These are phyloP conservation scores for Eurystomus glaucurus DNA, from an alignment of 2,797 vertebrate species.

Conservation along the genomic window DNA sequence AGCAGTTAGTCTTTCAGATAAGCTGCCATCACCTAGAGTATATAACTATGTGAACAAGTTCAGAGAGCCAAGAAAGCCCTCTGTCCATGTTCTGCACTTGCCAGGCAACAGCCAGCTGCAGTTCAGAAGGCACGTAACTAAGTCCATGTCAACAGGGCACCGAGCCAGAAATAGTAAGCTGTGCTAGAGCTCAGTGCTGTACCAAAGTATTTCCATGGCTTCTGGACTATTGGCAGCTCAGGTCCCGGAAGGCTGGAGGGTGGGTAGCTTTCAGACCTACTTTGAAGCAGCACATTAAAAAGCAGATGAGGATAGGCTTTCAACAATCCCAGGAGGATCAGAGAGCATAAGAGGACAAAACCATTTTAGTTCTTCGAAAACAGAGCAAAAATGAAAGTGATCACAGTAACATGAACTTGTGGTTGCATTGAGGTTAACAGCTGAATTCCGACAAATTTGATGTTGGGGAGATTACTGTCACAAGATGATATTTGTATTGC, in stretches of 20 bases:
- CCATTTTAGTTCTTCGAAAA: neutral
- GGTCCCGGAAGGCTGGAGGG: neutral
- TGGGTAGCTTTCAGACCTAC: neutral
- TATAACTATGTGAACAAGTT: neutral
- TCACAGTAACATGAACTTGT: neutral
- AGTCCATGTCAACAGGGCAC: neutral
- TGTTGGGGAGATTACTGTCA: neutral
- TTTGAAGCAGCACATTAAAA: neutral
- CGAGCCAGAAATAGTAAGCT: neutral
- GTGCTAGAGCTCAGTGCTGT: neutral
- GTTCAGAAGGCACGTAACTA: neutral
- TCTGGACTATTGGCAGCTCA: neutral
- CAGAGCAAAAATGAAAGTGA: neutral
- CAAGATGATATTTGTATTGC: neutral
- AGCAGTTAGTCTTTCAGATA: neutral
- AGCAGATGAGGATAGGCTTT: neutral
- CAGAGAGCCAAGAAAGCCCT: neutral
- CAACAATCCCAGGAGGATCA: neutral
- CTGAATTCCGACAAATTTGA: neutral
- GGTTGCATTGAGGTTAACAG: neutral
- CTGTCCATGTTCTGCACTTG: rapidly evolving
- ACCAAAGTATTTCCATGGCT: neutral
- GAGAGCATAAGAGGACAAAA: neutral
- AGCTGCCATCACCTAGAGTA: neutral
- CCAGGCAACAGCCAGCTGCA: neutral